phyloP scores from a whole-genome alignment of 1,140 invertebrate species.

The Centruroides vittatus region DNA sequence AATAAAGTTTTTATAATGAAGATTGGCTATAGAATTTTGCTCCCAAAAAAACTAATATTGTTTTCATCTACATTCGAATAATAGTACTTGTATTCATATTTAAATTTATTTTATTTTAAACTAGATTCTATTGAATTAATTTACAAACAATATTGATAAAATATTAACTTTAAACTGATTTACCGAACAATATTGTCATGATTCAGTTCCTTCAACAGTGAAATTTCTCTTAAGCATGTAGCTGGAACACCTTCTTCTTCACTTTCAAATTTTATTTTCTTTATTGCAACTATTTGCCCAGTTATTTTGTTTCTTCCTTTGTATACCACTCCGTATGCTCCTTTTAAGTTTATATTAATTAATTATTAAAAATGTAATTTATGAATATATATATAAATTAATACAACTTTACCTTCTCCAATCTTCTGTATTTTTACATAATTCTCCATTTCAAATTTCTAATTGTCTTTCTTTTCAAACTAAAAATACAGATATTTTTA shows the following conservation, averaged over 20 bases:
- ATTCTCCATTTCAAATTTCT: slow-evolving; percentile 41
- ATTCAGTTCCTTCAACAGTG: slow-evolving; percentile 73
- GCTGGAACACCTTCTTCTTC: slow-evolving; percentile 92
- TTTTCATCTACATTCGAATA: too few species aligned
- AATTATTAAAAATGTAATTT: background rate
- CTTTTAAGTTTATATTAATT: too few species aligned
- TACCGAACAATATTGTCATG: slow-evolving; percentile 77
- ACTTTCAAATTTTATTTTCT: slow-evolving; percentile 82
- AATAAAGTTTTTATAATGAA: too few species aligned
- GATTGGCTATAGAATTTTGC: too few species aligned
- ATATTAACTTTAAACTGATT: background rate
- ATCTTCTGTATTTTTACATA: slow-evolving; percentile 90
- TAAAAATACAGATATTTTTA: too few species aligned
- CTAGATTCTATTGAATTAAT: too few species aligned
- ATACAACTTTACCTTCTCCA: slow-evolving; percentile 53
- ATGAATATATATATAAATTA: background rate
- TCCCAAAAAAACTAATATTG: too few species aligned
- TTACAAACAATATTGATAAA: too few species aligned
- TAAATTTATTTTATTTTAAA: too few species aligned
- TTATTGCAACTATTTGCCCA: slow-evolving; percentile 83
- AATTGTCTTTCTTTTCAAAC: too few species aligned
- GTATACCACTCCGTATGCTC: slow-evolving; percentile 87
- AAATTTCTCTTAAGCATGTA: slow-evolving; percentile 88
- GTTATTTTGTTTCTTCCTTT: slow-evolving; percentile 75
- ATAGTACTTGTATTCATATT: too few species aligned